Evolutionary conservation across 2,113 vertebrate species (phyloP), one percentile per base, ranked within the genome.

Genomic region (Triplophysa siluroides): DNA sequence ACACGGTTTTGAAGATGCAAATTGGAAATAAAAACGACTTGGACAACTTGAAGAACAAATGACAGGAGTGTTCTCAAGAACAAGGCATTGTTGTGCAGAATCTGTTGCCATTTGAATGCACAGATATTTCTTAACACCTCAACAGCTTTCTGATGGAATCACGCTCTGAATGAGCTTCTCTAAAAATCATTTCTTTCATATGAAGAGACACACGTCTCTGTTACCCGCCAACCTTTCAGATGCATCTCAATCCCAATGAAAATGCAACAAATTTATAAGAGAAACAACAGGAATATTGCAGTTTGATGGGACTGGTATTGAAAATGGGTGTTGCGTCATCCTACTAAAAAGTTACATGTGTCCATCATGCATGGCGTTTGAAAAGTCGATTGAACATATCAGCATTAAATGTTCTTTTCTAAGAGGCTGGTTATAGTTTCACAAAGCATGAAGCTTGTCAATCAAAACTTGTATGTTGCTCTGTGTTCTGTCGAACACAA

Each of bases 231-330:
- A 80, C 78, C 66, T 72, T 60, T 66, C 9, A 72, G 52, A 61
- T 61, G 33, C 76, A 58, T n/a, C 43, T 62, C 54, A 79, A 75
- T 19, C 14, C 0, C 78, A 71, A 54, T 70, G 54, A 68, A 71
- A 54, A 76, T 76, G 38, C 58, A 12, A 54, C 72, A 76, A 66
- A 80, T 56, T 69, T 26, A 26, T 8, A 47, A 8, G 54, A n/a
- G 7, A 56, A 56, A 43, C 8, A 63, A 52, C 14, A 21, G 24
- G 38, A n/a, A 71, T 11, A 63, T 52, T 67, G 52, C 38, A 21
- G 61, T 77, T 80, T 66, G 72, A 12, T 21, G 71, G 61, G n/a
- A 52, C 21, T 43, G 62, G 23, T 47, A 69, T 81, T 69, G 71
- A 9, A 18, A 54, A 21, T n/a, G 60, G 4, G 12, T 45, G 43